Evolutionary conservation across 1,140 invertebrate species (phyloP).

Genomic region (Anadara kagoshimensis): DNA sequence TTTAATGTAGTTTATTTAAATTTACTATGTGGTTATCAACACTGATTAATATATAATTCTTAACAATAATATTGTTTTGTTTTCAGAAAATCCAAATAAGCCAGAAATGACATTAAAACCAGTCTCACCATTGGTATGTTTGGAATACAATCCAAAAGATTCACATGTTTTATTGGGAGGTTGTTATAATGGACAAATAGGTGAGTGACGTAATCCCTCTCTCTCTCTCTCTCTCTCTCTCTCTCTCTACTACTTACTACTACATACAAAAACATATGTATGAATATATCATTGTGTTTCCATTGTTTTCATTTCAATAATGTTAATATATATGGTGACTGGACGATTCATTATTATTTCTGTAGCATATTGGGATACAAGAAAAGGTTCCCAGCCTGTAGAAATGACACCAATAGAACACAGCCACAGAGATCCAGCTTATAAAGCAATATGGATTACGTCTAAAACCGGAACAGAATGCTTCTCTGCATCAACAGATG

Average conservation of each 20-base stretch:
- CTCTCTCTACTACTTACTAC: too few relatives aligned
- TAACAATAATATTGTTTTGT: neutral
- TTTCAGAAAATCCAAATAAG: slow-evolving; percentile 90
- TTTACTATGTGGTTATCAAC: too few relatives aligned
- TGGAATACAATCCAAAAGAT: slow-evolving; percentile 96
- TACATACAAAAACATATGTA: too few relatives aligned
- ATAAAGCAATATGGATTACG: slow-evolving; percentile 73
- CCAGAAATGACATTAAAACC: slow-evolving; percentile 85
- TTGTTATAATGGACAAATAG: slow-evolving; percentile 88
- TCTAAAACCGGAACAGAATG: slow-evolving; percentile 79
- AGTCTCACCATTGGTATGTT: slow-evolving; percentile 83
- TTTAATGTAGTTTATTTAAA: too few relatives aligned
- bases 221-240: too few relatives aligned
- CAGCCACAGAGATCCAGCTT: slow-evolving; percentile 73
- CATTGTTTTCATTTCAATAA: too few relatives aligned
- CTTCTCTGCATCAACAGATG: slow-evolving; percentile 92
- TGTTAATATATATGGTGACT: neutral
- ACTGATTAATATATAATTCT: neutral
- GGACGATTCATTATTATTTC: neutral
- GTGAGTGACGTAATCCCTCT: slow-evolving; percentile 52
- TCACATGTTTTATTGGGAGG: slow-evolving; percentile 89
- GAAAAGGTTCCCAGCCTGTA: slow-evolving; percentile 73
- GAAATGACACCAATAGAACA: slow-evolving; percentile 73
- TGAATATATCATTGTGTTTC: too few relatives aligned
- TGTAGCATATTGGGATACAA: slow-evolving; percentile 73